Conservation (phyloP, 2,797 vertebrate genomes). For the Hyperoplus lanceolatus region DNA sequence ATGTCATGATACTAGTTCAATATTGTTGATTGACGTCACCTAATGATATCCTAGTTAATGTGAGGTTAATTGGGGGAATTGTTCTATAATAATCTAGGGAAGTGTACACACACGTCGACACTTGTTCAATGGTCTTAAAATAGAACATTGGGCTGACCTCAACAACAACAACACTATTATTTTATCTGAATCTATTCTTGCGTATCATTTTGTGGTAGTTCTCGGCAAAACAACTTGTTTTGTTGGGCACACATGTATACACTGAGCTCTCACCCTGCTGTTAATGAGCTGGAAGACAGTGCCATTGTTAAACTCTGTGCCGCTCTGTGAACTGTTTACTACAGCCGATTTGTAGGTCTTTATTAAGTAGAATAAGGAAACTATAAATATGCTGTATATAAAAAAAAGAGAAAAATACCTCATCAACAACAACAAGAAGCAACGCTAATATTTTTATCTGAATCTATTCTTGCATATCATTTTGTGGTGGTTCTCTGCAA, state of each 20-base stretch:
- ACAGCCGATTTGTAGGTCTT: slow-evolving; percentile 28
- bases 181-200: neutral
- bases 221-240: slow-evolving; percentile 8
- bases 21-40: neutral
- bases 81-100: neutral
- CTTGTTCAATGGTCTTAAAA: neutral
- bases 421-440: no score
- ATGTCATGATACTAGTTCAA: neutral
- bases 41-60: neutral
- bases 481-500: no score
- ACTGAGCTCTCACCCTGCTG: slow-evolving; percentile 36
- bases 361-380: neutral
- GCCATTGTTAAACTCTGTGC: slow-evolving; percentile 57
- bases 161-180: neutral
- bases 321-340: slow-evolving; percentile 26
- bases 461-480: no score
- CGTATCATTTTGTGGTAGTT: neutral
- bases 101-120: neutral
- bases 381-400: slow-evolving; percentile 12
- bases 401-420: neutral
- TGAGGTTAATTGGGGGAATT: neutral
- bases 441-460: no score
- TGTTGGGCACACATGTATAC: neutral
- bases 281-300: slow-evolving; percentile 48
- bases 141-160: neutral